phyloP scores from a whole-genome alignment of 2,797 vertebrate genomes.

The Orientallactaga sibirica region DNA sequence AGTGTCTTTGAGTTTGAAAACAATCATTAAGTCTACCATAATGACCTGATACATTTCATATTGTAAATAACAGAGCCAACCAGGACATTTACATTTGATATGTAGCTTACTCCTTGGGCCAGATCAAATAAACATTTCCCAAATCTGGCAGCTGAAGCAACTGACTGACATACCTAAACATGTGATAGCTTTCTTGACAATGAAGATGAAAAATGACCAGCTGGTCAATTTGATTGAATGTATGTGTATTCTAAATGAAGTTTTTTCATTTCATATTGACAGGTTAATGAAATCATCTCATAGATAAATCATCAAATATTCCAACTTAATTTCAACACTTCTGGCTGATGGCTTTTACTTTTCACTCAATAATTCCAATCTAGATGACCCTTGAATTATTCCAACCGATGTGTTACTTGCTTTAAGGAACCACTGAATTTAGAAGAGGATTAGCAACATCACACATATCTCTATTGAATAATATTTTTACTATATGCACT shows the following conservation, averaged over 20 bases:
- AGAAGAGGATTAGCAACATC: background rate
- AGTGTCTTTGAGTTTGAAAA: background rate
- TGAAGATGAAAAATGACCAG: background rate
- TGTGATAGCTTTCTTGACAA: background rate
- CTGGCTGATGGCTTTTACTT: background rate
- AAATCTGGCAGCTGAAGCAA: background rate
- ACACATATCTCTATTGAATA: background rate
- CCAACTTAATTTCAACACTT: background rate
- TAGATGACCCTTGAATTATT: background rate
- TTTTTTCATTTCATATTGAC: constrained; percentile 7
- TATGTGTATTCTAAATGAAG: background rate
- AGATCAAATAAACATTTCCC: background rate
- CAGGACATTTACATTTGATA: background rate
- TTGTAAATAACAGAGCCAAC: background rate
- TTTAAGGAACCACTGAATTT: constrained; percentile 41
- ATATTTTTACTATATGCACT: background rate
- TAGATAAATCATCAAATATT: background rate
- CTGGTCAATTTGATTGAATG: background rate
- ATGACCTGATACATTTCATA: constrained; percentile 4
- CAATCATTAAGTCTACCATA: background rate
- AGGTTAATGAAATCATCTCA: background rate
- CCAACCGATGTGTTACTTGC: background rate
- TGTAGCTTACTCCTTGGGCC: background rate
- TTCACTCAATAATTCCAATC: background rate
- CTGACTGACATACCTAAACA: background rate